Base-by-base conservation (phyloP, 2,113 vertebrate species). In the Platysteira castanea region DNA sequence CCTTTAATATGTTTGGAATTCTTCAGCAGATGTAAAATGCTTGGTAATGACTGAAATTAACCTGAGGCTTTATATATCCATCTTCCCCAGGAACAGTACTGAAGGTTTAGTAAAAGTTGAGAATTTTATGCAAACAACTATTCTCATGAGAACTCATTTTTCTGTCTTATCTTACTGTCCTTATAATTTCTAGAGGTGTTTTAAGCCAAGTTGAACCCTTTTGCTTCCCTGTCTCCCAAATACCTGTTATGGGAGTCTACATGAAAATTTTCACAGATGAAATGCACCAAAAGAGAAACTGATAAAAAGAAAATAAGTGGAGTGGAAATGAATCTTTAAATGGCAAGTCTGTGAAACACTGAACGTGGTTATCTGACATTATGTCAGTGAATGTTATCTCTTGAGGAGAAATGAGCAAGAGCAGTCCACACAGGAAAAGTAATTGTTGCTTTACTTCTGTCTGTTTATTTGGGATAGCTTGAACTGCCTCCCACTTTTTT, bases 11-110 rank as follows among this genome's bases (percentile, higher is more conserved):
- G 90, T 97, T 97, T 96, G 88, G 93, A 97, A 98, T 96, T 97
- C 95, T 97, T 97, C 96, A 95, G 89, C 86, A 78, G 60, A 77
- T 93, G 41, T 94, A 97, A 98, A 98, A 90, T 95, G 94, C 92
- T 96, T 92, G 59, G 95, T 97, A 97, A 96, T 96, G 95, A 96
- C 87, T 75, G 81, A 97, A 98, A 97, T 97, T 97, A 98, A 97
- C 98, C 96, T 74, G 83, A 93, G 94, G 96, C 88, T 97, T 97
- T 97, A 82, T 91, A 87, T 89, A 89, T 91, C 94, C 90, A 30
- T 84, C 87, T 94, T 96, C 92, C 65, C 47, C 93, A 91, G 67
- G 73, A 97, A 92, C 68, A 84, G 63, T 56, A 82, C n/a, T 94
- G 82, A 97, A 95, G 64, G 81, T 93, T 90, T 93, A 69, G 85